These are phyloP conservation scores for Scolopax mira DNA, from an alignment of 2,113 vertebrate genomes.

Conservation along the genomic window DNA sequence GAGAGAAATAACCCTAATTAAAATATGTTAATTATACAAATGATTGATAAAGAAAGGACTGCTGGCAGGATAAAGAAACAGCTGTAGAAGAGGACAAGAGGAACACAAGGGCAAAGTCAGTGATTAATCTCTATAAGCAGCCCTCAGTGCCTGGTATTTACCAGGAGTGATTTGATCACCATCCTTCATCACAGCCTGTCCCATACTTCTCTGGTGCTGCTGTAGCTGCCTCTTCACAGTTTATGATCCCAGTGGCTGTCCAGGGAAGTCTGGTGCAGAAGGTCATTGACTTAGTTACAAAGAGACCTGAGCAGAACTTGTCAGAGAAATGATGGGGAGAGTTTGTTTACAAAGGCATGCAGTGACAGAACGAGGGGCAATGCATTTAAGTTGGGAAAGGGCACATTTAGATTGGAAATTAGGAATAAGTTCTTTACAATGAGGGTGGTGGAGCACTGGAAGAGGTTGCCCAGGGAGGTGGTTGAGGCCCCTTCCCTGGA, in stretches of 20 bases:
- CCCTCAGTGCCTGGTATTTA: not conserved
- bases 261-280: not conserved
- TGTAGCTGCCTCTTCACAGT: not conserved
- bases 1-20: not conserved
- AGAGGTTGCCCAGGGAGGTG: too few species aligned
- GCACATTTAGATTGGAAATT: too few species aligned
- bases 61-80: not conserved
- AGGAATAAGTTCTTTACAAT: too few species aligned
- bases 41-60: not conserved
- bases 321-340: not conserved
- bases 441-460: too few species aligned
- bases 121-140: not conserved
- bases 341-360: too few species aligned
- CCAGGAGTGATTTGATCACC: not conserved
- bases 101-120: not conserved
- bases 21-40: not conserved
- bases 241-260: too few species aligned
- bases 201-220: not conserved
- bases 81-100: not conserved
- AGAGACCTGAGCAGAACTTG: not conserved
- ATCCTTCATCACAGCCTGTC: not conserved
- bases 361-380: too few species aligned
- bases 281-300: not conserved
- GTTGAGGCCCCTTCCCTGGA: too few species aligned
- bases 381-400: too few species aligned